Base-by-base conservation (phyloP, 35 echinoderm and acorn worm genomes). In the Holothuria glaberrima region DNA sequence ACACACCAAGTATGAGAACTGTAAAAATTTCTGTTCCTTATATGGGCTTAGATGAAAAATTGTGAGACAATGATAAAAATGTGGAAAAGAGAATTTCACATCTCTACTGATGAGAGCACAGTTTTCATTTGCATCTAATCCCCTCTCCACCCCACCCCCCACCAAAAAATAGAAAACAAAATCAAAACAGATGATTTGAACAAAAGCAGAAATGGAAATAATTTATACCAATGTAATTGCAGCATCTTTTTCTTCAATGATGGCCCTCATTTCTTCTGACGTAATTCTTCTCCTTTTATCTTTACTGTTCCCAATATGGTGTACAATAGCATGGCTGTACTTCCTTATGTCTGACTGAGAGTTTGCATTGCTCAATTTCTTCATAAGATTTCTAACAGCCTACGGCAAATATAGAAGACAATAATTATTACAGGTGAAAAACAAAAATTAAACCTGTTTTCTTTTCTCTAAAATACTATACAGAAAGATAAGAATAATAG, bases 191-290 rank as follows among this genome's bases (percentile, higher is more conserved):
- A 18, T 29, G 22, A 12, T 29, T 18, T 33, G 14, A 33, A 18
- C 10, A 69, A 17, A 33, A 13, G 22, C 6, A 25, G 24, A 6
- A 10, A 69, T 0, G 13, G 36, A 33, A 69, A 10, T 0, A 48
- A 52, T 21, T 52, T 0, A 58, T 63, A 84, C 80, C 80, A 84
- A 90, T 22, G 94, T 88, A 24, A 93, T 86, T 31, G 97, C 97
- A 36, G 88, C 82, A 90, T 99, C 97, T 73, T 92, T 93, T 71
- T 99, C 97, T 72, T 95, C 87, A 17, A 99, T 78, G 30, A 99
- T 99, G 19, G 93, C 93, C 36, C 93, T 92, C 97, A 99, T 99
- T 71, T 99, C 97, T 63, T 95, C 97, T 30, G 91, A 92, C 1
- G 93, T 94, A 80, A 99, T 99, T 36, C 81, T 62, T 25, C 91